Evolutionary conservation across 2,797 vertebrate species (phyloP), one percentile per base, ranked within the genome.

Genomic region (Leptoclinus maculatus): DNA sequence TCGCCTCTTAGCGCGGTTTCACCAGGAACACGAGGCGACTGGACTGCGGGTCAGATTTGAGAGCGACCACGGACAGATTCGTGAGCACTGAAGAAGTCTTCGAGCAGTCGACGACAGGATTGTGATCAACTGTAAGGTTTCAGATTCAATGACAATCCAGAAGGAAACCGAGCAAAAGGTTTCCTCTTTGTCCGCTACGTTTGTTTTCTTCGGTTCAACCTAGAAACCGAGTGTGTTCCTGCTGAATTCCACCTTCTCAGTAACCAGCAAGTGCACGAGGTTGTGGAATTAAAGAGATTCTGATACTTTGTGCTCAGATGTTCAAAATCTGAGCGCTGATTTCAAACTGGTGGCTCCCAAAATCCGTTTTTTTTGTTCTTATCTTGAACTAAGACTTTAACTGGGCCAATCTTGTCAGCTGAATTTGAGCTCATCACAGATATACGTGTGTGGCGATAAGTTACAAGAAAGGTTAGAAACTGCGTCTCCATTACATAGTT

Each of bases 41-140:
- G 23, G 54, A 8, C 27, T 5, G 68, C 41, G 7, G 36, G 19
- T 43, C 39, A n/a, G 7, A 65, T 34, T 25, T 5, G 39, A 38
- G 39, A 9, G 27, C 4, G 11, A 64, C 13, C 47, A 19, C 0
- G 5, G 57, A 66, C 45, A 16, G 23, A 45, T n/a, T 27, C 0
- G 2, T 16, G 0, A 49, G 27, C 62, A 1, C 36, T 27, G 21
- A 70, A 0, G 38, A 47, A 1, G 65, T 43, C 65, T 34, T 21
- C 4, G n/a, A 36, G 56, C 2, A 38, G 11, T 6, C 17, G 1
- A n/a, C 34, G 64, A 64, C 51, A 19, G 10, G 10, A n/a, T 1
- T 5, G 0, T 4, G 54, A 41, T 19, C 9, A 3, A 13, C 6
- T 43, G 0, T 25, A 7, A 14, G 12, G 19, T 9, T 71, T 34